Conservation (phyloP, 2,888 invertebrate genomes). For the Pammene fasciana region DNA sequence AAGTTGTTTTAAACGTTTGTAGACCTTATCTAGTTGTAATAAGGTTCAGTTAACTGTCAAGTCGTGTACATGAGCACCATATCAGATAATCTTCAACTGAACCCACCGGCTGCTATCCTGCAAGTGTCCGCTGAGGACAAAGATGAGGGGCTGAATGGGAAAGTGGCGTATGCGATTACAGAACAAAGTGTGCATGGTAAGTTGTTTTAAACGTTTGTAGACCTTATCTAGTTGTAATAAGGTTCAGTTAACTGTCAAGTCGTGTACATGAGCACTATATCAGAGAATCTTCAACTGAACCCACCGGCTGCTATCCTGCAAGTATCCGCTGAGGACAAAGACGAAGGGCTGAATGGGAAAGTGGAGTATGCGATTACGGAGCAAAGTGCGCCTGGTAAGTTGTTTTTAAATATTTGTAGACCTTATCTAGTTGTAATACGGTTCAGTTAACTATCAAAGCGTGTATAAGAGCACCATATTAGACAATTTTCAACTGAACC, state of each 20-base stretch:
- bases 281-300: constrained; percentile 91
- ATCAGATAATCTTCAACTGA: constrained; percentile 91
- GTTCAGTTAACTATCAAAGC: constrained; percentile 62
- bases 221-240: no score
- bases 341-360: constrained; percentile 90
- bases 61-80: constrained; percentile 90
- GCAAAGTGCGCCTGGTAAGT: constrained; percentile 70
- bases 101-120: constrained; percentile 91
- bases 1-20: constrained; percentile 22
- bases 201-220: not conserved
- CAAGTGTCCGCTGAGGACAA: constrained; percentile 92
- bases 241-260: constrained; percentile 62
- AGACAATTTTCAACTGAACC: constrained; percentile 91
- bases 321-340: constrained; percentile 91
- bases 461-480: constrained; percentile 92
- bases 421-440: no score
- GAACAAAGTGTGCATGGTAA: constrained; percentile 75
- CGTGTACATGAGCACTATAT: constrained; percentile 91
- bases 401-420: not conserved
- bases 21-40: no score
- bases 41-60: constrained; percentile 51
- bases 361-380: constrained; percentile 89
- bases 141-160: constrained; percentile 91
- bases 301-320: constrained; percentile 93
- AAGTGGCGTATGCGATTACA: constrained; percentile 89